Base-by-base conservation (phyloP, 2,113 vertebrate species). In the Paratilapia polleni region DNA sequence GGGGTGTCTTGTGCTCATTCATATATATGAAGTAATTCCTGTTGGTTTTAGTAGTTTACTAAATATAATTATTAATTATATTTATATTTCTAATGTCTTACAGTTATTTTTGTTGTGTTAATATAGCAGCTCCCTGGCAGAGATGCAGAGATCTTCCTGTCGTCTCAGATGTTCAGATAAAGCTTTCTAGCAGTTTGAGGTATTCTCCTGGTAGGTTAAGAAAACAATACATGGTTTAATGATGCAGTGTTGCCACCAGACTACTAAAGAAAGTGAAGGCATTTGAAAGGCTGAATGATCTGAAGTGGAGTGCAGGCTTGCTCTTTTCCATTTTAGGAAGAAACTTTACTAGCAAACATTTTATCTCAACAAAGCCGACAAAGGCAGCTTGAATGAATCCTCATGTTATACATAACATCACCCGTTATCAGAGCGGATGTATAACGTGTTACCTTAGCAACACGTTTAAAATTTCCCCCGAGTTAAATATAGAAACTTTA, bases 261-360 rank as follows among this genome's bases (percentile, higher is more conserved):
- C 19, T 22, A 0, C 0, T 49, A 41, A 34, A 62, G 31, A 41
- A 61, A 73, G 15, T 4, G 3, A 19, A 70, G 60, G 34, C 59
- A 34, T 58, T 24, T 58, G 3, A 76, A 66, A 74, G 70, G 28
- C 24, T 26, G 22, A 19, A 20, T 12, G 22, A 74, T 43, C 10
- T 68, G 12, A 61, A 31, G 49, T 6, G n/a, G 13, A 56, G 56
- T 14, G 12, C 9, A 59, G 2, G 1, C 28, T 26, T 43, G 38
- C n/a, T 76, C 77, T 83, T 85, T 36, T 78, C 87, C 83, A 84
- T 92, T 91, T 91, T 83, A 86, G 87, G 87, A 60, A 89, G 11
- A 34, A 62, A 60, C 54, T 77, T 58, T 49, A 22, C 76, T 82
- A 15, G n/a, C 1, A 76, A 73, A 77, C 20, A 66, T 77, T 77